Conservation (phyloP, 2,888 invertebrate genomes). For the Papilio elwesi region DNA sequence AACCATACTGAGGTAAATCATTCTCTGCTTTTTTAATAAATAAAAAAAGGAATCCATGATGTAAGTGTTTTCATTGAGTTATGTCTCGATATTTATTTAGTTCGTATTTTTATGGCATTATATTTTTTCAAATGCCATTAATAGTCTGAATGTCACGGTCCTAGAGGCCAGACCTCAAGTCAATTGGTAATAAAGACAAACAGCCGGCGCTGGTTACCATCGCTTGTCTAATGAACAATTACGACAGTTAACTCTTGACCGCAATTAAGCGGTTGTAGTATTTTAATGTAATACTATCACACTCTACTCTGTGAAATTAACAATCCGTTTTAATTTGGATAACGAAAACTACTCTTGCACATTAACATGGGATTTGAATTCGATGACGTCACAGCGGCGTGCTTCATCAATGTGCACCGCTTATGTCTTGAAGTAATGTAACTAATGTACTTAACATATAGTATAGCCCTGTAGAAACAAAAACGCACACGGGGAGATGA, state of each 20-base stretch:
- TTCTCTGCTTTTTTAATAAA: too few species aligned
- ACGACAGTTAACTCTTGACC: conserved; percentile 73
- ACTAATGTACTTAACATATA: background rate
- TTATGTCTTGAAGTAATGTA: background rate
- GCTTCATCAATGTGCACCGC: background rate
- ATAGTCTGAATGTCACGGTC: conserved; percentile 25
- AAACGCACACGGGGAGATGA: background rate
- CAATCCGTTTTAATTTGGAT: too few species aligned
- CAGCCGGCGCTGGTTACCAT: conserved; percentile 58
- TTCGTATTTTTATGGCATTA: background rate
- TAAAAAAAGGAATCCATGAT: too few species aligned
- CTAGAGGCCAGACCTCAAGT: conserved; percentile 68
- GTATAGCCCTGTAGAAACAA: background rate
- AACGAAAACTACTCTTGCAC: background rate
- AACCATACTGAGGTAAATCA: too few species aligned
- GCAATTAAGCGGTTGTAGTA: conserved; percentile 58
- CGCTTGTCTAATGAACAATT: conserved; percentile 73
- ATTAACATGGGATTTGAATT: conserved; percentile 11
- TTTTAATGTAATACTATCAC: conserved; percentile 59
- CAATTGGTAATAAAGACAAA: conserved; percentile 78
- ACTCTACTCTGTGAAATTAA: conserved; percentile 17
- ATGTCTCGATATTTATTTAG: too few species aligned
- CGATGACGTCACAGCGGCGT: background rate
- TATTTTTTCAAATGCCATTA: conserved; percentile 17
- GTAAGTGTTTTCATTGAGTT: too few species aligned